These are phyloP conservation scores for Melitaea cinxia DNA, from an alignment of 1,140 invertebrate species.

Conservation along the genomic window DNA sequence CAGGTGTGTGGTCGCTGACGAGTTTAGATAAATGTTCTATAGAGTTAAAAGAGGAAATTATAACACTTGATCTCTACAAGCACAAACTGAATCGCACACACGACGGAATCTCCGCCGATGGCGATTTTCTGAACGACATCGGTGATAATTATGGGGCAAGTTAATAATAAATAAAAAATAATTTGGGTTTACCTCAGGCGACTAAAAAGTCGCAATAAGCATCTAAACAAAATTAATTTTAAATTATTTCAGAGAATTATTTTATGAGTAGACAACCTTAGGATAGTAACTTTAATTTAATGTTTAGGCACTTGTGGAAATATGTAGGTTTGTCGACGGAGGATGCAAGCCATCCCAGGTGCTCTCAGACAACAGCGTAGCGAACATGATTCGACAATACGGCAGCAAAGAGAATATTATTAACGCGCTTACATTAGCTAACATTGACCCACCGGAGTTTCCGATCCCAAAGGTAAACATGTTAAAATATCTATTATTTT, in stretches of 20 bases:
- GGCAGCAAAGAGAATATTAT: conserved; percentile 46
- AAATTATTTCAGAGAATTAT: no score
- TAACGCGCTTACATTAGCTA: conserved; percentile 31
- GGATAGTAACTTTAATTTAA: neutral
- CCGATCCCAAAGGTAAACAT: conserved; percentile 48
- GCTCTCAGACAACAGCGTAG: conserved; percentile 48
- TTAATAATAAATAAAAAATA: no score
- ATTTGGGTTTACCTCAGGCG: no score
- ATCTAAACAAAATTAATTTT: no score
- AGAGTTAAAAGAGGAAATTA: conserved; percentile 36
- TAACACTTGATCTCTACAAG: conserved; percentile 45
- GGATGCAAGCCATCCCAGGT: conserved; percentile 64
- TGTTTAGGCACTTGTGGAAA: conserved; percentile 45
- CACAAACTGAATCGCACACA: conserved; percentile 67
- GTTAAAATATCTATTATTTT: no score
- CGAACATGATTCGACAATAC: conserved; percentile 46
- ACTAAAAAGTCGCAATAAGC: no score
- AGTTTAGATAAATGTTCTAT: conserved; percentile 50
- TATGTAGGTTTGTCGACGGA: conserved; percentile 63
- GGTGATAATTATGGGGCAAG: conserved; percentile 42
- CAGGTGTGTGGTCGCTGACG: conserved; percentile 54
- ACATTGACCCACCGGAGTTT: conserved; percentile 47
- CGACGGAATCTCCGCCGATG: conserved; percentile 52
- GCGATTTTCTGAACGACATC: conserved; percentile 33
- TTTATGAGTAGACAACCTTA: no score